phyloP scores from a whole-genome alignment of 2,113 vertebrate genomes.

The Tupaia tana region DNA sequence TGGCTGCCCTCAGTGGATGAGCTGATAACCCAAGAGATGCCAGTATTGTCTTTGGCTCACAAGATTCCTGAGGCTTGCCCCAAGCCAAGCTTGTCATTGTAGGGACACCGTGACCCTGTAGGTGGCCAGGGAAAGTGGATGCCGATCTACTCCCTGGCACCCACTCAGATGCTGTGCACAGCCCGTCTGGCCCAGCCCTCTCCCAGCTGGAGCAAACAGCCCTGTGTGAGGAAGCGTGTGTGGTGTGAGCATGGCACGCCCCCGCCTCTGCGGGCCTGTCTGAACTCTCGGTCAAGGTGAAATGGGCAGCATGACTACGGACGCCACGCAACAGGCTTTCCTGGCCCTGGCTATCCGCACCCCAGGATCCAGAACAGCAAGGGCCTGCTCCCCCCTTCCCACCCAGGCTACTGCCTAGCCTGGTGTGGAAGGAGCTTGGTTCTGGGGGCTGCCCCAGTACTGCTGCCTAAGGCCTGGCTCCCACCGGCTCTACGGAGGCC shows the following conservation, averaged over 20 bases:
- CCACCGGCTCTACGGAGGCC: not conserved
- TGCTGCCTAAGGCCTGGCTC: not conserved
- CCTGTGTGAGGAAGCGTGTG: not conserved
- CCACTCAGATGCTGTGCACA: not conserved
- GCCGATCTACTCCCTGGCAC: not conserved
- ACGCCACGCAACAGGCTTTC: not conserved
- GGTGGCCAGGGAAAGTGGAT: not conserved
- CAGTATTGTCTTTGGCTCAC: not conserved
- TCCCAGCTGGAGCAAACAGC: not conserved
- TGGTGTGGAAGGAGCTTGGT: not conserved
- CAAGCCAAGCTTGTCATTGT: not conserved
- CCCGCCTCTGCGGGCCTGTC: not conserved
- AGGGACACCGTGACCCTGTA: not conserved
- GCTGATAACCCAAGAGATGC: not conserved
- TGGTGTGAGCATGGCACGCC: not conserved
- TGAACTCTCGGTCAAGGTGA: not conserved
- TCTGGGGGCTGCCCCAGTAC: not conserved
- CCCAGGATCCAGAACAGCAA: not conserved
- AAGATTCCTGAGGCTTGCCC: not conserved
- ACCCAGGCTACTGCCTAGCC: not conserved
- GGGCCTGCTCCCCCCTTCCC: not conserved
- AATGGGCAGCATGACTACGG: not conserved
- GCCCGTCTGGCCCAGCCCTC: not conserved
- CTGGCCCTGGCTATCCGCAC: not conserved
- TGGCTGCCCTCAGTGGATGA: not conserved